Percentiles rank a stretch among this genome's conserved stretches.
These are phyloP conservation scores for Remorina albescens DNA, from an alignment of 2,797 vertebrate species.

Conservation along the genomic window DNA sequence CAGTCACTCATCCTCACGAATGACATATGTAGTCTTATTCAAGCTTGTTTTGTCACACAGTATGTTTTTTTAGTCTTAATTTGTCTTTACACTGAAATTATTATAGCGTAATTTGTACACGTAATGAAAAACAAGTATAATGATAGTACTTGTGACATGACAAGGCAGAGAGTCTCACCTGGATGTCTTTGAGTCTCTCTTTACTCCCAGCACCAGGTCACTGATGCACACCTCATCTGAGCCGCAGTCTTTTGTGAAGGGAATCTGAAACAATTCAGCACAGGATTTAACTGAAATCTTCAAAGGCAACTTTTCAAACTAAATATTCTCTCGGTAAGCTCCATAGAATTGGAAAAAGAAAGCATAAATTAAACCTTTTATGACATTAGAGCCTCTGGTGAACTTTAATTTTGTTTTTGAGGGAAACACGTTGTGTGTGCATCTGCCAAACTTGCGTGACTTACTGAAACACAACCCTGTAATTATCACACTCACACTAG, in stretches of 20 bases:
- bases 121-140: not conserved
- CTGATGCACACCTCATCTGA: slow-evolving; percentile 90
- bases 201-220: slow-evolving; percentile 88
- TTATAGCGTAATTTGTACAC: not conserved
- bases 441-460: slow-evolving; percentile 25
- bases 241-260: slow-evolving; percentile 93
- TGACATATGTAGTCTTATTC: not conserved
- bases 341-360: not conserved
- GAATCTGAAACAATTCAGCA: slow-evolving; percentile 81
- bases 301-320: not conserved
- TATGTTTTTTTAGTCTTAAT: too few species aligned
- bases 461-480: slow-evolving; percentile 18
- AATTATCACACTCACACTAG: slow-evolving; percentile 43
- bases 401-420: slow-evolving; percentile 14
- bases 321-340: not conserved
- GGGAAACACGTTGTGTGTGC: slow-evolving; percentile 1
- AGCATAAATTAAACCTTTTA: not conserved
- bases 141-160: too few species aligned
- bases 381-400: not conserved
- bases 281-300: not conserved
- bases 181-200: slow-evolving; percentile 66
- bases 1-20: not conserved
- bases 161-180: slow-evolving; percentile 77
- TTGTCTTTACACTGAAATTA: not conserved
- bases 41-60: slow-evolving; percentile 1